phyloP scores from a whole-genome alignment of 2,888 invertebrate species.

The Harpalus rufipes region DNA sequence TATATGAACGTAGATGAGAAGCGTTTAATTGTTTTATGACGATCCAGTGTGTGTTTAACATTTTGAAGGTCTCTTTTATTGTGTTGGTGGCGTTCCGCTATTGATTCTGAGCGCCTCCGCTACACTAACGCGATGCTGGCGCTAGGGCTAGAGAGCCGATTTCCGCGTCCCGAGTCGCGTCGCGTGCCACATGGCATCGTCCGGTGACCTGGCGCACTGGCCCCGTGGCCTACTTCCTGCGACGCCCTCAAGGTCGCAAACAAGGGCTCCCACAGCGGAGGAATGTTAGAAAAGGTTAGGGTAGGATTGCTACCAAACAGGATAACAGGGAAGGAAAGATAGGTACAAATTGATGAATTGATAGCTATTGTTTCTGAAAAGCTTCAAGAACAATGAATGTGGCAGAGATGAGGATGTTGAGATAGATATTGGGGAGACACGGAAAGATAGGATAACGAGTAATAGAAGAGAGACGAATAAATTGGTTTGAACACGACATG shows the following conservation, averaged over 20 bases:
- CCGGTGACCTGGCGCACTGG: constrained; percentile 25
- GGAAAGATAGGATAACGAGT: no score
- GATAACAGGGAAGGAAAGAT: no score
- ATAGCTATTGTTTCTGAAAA: no score
- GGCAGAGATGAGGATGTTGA: no score
- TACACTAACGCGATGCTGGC: constrained; percentile 1
- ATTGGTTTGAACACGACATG: no score
- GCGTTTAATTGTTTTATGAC: no score
- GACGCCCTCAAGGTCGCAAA: background rate
- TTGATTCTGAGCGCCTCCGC: constrained; percentile 53
- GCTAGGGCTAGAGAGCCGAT: background rate
- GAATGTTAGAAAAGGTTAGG: constrained; percentile 1
- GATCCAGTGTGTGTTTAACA: background rate
- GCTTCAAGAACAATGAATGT: no score
- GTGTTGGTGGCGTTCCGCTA: background rate
- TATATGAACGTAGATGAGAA: no score
- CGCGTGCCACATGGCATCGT: constrained; percentile 15
- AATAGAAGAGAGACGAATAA: no score
- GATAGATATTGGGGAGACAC: no score
- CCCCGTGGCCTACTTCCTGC: constrained; percentile 1
- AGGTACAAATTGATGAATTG: no score
- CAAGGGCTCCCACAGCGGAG: background rate
- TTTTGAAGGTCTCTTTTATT: background rate
- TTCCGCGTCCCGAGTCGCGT: constrained; percentile 1
- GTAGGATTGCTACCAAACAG: background rate